phyloP scores from a whole-genome alignment of 2,113 vertebrate genomes.

The Hiodon alosoides region DNA sequence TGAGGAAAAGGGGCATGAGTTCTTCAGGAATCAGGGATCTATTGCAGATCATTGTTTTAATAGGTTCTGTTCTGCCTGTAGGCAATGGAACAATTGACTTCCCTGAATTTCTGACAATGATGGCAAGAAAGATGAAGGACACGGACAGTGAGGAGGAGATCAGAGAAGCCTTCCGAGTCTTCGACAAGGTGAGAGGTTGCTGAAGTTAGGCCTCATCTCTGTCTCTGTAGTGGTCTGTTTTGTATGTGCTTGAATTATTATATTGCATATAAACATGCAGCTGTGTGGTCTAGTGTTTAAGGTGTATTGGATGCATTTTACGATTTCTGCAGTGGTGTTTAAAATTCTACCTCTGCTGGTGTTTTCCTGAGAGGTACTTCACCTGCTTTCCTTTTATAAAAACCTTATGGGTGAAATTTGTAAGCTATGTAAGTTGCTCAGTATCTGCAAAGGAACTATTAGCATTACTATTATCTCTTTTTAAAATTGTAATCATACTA shows the following conservation, averaged over 20 bases:
- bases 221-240: background rate
- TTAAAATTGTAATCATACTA: too few relatives aligned
- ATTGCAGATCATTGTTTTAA: background rate
- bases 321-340: too few relatives aligned
- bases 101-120: constrained; percentile 87
- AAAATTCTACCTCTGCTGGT: too few relatives aligned
- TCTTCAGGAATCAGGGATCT: background rate
- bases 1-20: background rate
- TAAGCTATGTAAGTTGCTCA: too few relatives aligned
- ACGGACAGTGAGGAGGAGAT: constrained; percentile 89
- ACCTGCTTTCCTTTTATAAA: too few relatives aligned
- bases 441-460: too few relatives aligned
- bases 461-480: too few relatives aligned
- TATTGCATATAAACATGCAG: too few relatives aligned
- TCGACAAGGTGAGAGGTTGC: constrained; percentile 70
- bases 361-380: too few relatives aligned
- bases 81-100: constrained; percentile 88
- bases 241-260: background rate
- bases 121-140: constrained; percentile 91
- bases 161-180: constrained; percentile 83
- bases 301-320: too few relatives aligned
- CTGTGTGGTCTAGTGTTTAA: too few relatives aligned
- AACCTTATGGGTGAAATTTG: too few relatives aligned
- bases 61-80: constrained; percentile 34
- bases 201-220: background rate